Evolutionary conservation across 2,888 invertebrate genomes (phyloP), one percentile per base, ranked within the genome.

Genomic region (Calephelis perditalis): DNA sequence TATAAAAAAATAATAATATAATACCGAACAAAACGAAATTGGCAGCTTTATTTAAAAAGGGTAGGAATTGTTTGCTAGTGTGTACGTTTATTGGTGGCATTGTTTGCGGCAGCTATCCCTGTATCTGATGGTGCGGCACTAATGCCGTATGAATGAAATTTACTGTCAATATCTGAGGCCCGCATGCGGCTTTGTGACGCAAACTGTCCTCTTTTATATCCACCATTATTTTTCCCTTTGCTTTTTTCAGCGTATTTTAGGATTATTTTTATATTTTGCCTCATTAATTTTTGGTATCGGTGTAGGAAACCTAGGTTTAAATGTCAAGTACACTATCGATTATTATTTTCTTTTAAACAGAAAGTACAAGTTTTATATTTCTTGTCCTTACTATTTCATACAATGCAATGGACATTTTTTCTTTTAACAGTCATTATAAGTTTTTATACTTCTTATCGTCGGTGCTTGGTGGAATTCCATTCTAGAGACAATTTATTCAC

Each of bases 141-240:
- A 91, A 91, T 88, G 81, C 86, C 79, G 82, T 84, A 89, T 88
- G 90, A 91, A 91, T 89, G 89, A 90, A 89, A 89, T 90, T 89
- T 90, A 89, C 90, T 91, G 91, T 91, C 91, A 91, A 90, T 90
- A 90, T 88, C 88, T 83, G 84, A 82, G 79, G 88, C 89, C 88
- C 88, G 88, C 86, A 88, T 86, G 86, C 81, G 87, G 88, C 87
- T 89, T 87, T 89, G 88, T 88, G 85, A 84, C 86, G 85, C 82
- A 83, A 83, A 85, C 85, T 86, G 83, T 84, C 84, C 86, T 79
- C 84, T 86, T 88, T 87, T 87, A 85, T 86, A 79, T 72, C 81
- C 75, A 72, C 81, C 76, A 85, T 86, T 86, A 81, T 84, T 81
- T 72, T 77, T 74, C 74, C 80, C 82, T 73, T 82, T 80, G 80